Percentiles rank a stretch among this genome's conserved stretches.
Evolutionary conservation across 2,113 vertebrate species (phyloP).

Genomic region (Pangasianodon gigas): DNA sequence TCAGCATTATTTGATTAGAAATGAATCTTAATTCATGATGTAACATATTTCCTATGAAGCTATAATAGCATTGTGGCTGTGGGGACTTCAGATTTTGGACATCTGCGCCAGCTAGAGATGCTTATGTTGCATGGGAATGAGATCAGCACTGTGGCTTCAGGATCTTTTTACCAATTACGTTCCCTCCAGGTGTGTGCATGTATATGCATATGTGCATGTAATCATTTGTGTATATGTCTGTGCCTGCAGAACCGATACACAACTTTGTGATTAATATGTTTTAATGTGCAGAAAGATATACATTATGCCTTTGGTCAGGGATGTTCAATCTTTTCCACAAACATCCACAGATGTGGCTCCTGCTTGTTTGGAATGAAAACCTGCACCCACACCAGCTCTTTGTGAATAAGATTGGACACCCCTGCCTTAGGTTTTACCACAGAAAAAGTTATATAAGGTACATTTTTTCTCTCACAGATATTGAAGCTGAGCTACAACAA

Average conservation of each 20-base stretch:
- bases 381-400: not conserved
- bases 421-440: slow-evolving; percentile 1
- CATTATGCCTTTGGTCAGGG: not conserved
- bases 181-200: slow-evolving; percentile 71
- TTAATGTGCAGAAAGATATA: not conserved
- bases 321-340: not conserved
- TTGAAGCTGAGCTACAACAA: slow-evolving; percentile 82
- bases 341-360: not conserved
- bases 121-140: slow-evolving; percentile 80
- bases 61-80: slow-evolving; percentile 77
- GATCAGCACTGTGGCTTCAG: slow-evolving; percentile 67
- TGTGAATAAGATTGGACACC: not conserved
- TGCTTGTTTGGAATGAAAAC: not conserved
- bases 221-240: not conserved
- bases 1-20: slow-evolving; percentile 20
- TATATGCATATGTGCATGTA: not conserved
- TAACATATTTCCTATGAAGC: slow-evolving; percentile 56
- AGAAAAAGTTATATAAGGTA: not conserved
- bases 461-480: slow-evolving; percentile 61
- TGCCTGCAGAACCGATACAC: slow-evolving; percentile 12
- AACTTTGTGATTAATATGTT: not conserved
- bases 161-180: slow-evolving; percentile 73
- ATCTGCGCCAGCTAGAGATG: slow-evolving; percentile 74
- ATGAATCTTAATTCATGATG: slow-evolving; percentile 4
- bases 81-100: slow-evolving; percentile 70